Percentiles rank a stretch among this genome's conserved stretches.
These are phyloP conservation scores for Agrotis clavis DNA, from an alignment of 2,888 invertebrate species.

Conservation along the genomic window DNA sequence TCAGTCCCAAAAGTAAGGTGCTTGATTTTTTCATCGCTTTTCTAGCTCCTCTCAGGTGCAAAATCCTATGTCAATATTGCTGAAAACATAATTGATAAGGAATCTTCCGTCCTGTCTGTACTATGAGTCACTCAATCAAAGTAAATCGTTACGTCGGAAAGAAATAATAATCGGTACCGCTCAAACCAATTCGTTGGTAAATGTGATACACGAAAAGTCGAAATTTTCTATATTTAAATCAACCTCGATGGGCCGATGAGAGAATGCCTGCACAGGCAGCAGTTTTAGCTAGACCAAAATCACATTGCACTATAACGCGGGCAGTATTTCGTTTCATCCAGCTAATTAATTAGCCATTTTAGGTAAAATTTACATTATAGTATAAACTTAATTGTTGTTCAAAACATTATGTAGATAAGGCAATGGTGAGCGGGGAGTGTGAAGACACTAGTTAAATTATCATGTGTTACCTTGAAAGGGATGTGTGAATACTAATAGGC, in stretches of 20 bases:
- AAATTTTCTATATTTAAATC: constrained; percentile 41
- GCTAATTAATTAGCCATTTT: constrained; percentile 46
- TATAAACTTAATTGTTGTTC: constrained; percentile 57
- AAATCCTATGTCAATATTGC: constrained; percentile 40
- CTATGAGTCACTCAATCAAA: constrained; percentile 43
- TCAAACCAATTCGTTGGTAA: constrained; percentile 52
- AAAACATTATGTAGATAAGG: constrained; percentile 48
- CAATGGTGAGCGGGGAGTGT: constrained; percentile 46
- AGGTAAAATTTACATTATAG: constrained; percentile 55
- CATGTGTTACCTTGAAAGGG: constrained; percentile 46
- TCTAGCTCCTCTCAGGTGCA: constrained; percentile 15
- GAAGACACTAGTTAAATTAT: constrained; percentile 50
- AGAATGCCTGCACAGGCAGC: constrained; percentile 50
- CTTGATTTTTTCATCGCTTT: constrained; percentile 7
- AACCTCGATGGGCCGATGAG: constrained; percentile 46
- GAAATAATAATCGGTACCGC: constrained; percentile 48
- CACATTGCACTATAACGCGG: constrained; percentile 55
- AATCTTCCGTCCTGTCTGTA: constrained; percentile 48
- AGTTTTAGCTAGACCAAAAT: constrained; percentile 58
- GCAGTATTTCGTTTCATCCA: constrained; percentile 51
- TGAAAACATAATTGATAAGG: constrained; percentile 41
- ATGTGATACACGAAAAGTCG: constrained; percentile 48
- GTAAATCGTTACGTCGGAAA: constrained; percentile 52
- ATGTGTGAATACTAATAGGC: constrained; percentile 47
- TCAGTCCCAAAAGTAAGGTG: constrained; percentile 13